A percentile compares a stretch with the other conserved stretches of the same genome.
Evolutionary conservation across 2,888 invertebrate species (phyloP).

Genomic region (Amiota communis): DNA sequence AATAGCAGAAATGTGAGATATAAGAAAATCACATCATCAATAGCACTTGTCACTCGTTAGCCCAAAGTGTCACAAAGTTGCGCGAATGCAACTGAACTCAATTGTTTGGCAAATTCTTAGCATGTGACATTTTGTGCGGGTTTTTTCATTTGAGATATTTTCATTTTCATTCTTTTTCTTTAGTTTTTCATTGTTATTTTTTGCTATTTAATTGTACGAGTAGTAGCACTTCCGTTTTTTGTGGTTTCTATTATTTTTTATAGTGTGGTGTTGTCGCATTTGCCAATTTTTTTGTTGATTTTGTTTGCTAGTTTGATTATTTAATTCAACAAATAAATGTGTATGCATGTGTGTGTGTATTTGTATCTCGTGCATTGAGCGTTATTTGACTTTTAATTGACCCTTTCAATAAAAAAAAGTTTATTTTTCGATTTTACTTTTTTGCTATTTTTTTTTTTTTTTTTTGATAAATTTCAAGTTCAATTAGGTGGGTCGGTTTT

Average conservation of each 20-base stretch:
- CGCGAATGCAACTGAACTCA: constrained; percentile 28
- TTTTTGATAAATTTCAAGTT: no score
- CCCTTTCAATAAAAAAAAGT: constrained; percentile 49
- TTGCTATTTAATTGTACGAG: constrained; percentile 52
- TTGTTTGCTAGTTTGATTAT: not conserved
- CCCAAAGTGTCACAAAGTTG: constrained; percentile 32
- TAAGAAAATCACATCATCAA: constrained; percentile 33
- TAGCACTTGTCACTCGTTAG: constrained; percentile 32
- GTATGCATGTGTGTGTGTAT: constrained; percentile 27
- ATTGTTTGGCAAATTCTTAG: constrained; percentile 49
- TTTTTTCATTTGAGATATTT: constrained; percentile 38
- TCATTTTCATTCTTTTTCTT: not conserved
- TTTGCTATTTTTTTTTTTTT: constrained; percentile 23
- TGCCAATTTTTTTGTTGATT: constrained; percentile 17
- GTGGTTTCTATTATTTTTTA: constrained; percentile 14
- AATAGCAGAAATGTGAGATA: no score
- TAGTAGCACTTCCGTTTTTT: constrained; percentile 57
- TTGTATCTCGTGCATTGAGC: constrained; percentile 16
- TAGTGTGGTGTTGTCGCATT: not conserved
- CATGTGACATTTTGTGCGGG: constrained; percentile 65
- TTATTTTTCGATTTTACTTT: constrained; percentile 14
- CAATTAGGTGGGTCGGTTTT: no score
- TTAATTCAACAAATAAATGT: not conserved
- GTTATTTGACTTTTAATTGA: constrained; percentile 72
- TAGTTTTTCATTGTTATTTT: constrained; percentile 39